Evolutionary conservation across 2,888 invertebrate species (phyloP).

Genomic region (Galerucella calmariensis): DNA sequence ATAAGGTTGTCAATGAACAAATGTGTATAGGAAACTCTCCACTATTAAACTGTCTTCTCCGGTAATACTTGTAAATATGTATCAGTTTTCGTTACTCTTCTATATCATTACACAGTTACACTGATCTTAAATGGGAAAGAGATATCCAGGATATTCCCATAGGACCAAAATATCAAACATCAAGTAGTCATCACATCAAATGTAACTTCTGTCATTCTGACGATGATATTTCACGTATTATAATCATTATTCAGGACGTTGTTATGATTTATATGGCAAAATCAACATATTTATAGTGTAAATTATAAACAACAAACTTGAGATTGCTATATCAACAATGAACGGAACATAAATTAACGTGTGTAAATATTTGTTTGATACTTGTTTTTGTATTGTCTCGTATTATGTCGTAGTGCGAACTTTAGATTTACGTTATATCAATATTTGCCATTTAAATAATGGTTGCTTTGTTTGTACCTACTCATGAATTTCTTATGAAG

Average conservation of each 20-base stretch:
- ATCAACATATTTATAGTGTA: slow-evolving; percentile 2
- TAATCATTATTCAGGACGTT: not conserved
- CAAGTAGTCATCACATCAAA: too few species aligned
- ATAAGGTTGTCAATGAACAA: too few species aligned
- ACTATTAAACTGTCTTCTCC: too few species aligned
- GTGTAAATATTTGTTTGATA: slow-evolving; percentile 24
- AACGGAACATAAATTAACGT: slow-evolving; percentile 24
- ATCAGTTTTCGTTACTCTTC: too few species aligned
- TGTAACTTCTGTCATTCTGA: too few species aligned
- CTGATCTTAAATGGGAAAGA: too few species aligned
- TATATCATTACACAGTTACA: too few species aligned
- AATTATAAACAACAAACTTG: not conserved
- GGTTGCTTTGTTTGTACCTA: slow-evolving; percentile 6
- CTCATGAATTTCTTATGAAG: slow-evolving; percentile 13
- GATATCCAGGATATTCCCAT: too few species aligned
- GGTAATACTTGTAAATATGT: too few species aligned
- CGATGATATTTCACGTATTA: too few species aligned
- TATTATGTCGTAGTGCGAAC: slow-evolving; percentile 7
- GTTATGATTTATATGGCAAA: not conserved
- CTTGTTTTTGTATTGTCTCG: slow-evolving; percentile 14
- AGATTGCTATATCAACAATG: not conserved
- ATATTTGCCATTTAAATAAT: slow-evolving; percentile 16
- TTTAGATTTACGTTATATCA: slow-evolving; percentile 13
- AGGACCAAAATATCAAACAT: too few species aligned
- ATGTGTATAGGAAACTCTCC: too few species aligned